These are phyloP conservation scores for Parasteatoda lunata DNA, from an alignment of 2,888 invertebrate genomes.

Conservation along the genomic window DNA sequence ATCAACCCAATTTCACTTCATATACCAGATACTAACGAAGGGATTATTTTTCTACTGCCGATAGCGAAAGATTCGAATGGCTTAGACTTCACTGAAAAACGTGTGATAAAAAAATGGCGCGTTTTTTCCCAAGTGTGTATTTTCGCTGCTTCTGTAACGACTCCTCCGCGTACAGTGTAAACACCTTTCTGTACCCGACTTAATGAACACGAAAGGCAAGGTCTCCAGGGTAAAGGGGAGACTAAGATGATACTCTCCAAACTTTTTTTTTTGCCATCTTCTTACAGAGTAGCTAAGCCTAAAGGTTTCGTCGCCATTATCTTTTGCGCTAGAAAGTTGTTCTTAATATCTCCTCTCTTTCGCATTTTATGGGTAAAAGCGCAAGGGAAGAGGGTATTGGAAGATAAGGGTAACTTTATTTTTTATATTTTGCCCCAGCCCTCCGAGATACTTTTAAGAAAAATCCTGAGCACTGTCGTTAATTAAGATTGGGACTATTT, in stretches of 20 bases:
- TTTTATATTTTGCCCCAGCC: background rate
- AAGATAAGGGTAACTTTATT: slow-evolving; percentile 44
- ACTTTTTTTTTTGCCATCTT: slow-evolving; percentile 40
- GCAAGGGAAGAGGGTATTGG: slow-evolving; percentile 40
- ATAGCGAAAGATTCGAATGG: background rate
- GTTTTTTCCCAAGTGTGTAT: slow-evolving; percentile 57
- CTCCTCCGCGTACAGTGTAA: slow-evolving; percentile 53
- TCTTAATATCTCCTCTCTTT: slow-evolving; percentile 55
- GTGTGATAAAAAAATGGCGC: slow-evolving; percentile 33
- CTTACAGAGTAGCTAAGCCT: slow-evolving; percentile 51
- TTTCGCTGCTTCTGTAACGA: slow-evolving; percentile 47
- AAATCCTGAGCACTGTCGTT: slow-evolving; percentile 40
- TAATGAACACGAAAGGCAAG: slow-evolving; percentile 57
- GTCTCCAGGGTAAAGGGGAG: slow-evolving; percentile 53
- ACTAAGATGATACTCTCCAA: slow-evolving; percentile 54
- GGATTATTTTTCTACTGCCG: slow-evolving; percentile 36
- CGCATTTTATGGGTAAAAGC: slow-evolving; percentile 55
- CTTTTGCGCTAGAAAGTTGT: slow-evolving; percentile 57
- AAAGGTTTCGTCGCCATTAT: slow-evolving; percentile 63
- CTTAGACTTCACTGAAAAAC: slow-evolving; percentile 10
- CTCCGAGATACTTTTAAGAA: slow-evolving; percentile 43
- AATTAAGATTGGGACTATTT: slow-evolving; percentile 58
- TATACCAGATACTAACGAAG: slow-evolving; percentile 56
- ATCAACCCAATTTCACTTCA: slow-evolving; percentile 6
- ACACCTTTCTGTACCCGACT: slow-evolving; percentile 60